Conservation (phyloP, 2,888 invertebrate species). For the Sericinus montela region DNA sequence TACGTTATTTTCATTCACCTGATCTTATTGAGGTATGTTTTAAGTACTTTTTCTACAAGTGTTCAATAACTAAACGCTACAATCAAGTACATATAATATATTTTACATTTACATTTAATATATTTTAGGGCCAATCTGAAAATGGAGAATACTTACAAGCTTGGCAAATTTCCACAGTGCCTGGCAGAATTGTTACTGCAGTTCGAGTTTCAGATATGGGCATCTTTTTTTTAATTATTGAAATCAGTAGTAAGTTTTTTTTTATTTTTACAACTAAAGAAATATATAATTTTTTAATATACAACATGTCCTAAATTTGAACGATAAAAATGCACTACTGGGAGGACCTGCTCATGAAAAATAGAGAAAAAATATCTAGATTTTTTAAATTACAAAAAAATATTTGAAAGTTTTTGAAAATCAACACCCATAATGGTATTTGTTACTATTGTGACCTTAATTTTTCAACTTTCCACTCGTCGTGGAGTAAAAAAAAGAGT, state of each 20-base stretch:
- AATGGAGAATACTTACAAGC: constrained; percentile 68
- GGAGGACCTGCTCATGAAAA: no score
- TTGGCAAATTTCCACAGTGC: constrained; percentile 66
- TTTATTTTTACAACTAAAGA: no score
- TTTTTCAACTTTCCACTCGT: no score
- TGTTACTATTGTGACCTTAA: no score
- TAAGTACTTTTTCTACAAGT: neutral
- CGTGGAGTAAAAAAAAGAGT: no score
- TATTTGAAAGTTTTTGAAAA: no score
- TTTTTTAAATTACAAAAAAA: no score
- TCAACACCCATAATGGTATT: no score
- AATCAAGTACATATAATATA: neutral
- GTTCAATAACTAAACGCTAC: neutral
- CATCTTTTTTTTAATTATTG: constrained; percentile 67
- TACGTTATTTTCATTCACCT: constrained; percentile 67
- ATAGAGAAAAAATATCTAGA: no score
- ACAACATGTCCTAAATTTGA: no score
- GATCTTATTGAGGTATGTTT: constrained; percentile 66
- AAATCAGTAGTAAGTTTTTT: constrained; percentile 63
- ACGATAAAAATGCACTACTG: no score
- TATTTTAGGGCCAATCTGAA: constrained; percentile 58
- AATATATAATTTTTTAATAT: no score
- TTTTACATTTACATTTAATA: constrained; percentile 25
- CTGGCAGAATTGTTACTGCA: constrained; percentile 62
- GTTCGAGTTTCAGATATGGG: constrained; percentile 68